A percentile compares a stretch with the other conserved stretches of the same genome.
phyloP scores from a whole-genome alignment of 2,888 invertebrate species.

The Pyrgus malvae region DNA sequence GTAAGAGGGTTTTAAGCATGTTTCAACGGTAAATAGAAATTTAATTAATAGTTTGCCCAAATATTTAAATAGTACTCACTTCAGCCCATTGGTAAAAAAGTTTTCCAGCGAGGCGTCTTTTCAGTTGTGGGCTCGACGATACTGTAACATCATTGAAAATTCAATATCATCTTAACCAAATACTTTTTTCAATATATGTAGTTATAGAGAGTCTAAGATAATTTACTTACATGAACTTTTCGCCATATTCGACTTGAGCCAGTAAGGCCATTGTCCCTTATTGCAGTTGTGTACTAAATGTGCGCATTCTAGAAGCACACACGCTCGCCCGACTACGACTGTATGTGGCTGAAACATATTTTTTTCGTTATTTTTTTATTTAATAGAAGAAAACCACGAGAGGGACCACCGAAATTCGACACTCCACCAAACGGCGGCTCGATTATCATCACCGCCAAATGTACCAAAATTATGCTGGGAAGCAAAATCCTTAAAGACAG shows the following conservation, averaged over 20 bases:
- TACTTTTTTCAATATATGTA: neutral
- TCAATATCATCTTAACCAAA: neutral
- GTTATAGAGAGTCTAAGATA: too few relatives aligned
- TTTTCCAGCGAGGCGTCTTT: slow-evolving; percentile 93
- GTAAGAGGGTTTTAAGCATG: slow-evolving; percentile 21
- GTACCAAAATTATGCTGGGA: too few relatives aligned
- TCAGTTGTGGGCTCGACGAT: slow-evolving; percentile 66
- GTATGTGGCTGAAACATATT: slow-evolving; percentile 94
- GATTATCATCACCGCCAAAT: too few relatives aligned
- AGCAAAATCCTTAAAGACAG: too few relatives aligned
- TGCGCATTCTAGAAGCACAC: slow-evolving; percentile 96
- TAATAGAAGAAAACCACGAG: too few relatives aligned
- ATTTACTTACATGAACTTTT: slow-evolving; percentile 60
- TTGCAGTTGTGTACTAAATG: slow-evolving; percentile 99
- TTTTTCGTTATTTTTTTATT: too few relatives aligned
- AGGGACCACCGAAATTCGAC: too few relatives aligned
- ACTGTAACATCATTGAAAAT: slow-evolving; percentile 43
- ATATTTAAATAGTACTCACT: slow-evolving; percentile 75
- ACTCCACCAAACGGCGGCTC: too few relatives aligned
- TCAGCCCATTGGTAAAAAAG: slow-evolving; percentile 99
- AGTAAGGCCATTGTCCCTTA: slow-evolving; percentile 98
- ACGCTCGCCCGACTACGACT: slow-evolving; percentile 95
- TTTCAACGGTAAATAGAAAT: neutral
- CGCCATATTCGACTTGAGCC: slow-evolving; percentile 92
- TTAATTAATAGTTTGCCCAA: too few relatives aligned